These are phyloP conservation scores for Ischnura elegans DNA, from an alignment of 2,888 invertebrate genomes.

Conservation along the genomic window DNA sequence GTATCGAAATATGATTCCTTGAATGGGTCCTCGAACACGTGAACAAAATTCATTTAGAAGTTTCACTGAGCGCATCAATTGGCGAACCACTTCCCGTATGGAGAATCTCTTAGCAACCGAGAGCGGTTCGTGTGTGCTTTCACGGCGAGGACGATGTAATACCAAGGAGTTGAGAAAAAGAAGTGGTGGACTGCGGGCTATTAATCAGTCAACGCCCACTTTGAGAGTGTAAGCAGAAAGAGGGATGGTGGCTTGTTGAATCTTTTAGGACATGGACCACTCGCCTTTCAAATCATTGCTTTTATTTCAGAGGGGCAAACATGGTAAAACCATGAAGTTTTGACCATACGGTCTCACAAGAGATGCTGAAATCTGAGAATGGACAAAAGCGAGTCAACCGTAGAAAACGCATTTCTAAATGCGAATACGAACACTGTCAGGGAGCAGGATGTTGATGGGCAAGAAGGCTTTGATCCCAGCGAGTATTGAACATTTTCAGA, in stretches of 20 bases:
- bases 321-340: background rate
- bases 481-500: too few species aligned
- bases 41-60: background rate
- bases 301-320: background rate
- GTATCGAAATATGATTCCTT: too few species aligned
- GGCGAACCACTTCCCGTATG: background rate
- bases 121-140: background rate
- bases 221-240: background rate
- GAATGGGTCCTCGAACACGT: background rate
- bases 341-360: background rate
- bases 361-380: too few species aligned
- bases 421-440: too few species aligned
- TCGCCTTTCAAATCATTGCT: background rate
- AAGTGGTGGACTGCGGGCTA: background rate
- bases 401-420: too few species aligned
- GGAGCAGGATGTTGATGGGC: too few species aligned
- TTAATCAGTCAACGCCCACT: conserved; percentile 31
- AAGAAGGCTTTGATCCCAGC: too few species aligned
- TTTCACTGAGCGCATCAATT: background rate
- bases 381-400: too few species aligned
- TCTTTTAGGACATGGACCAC: background rate
- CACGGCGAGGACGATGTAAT: background rate
- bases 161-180: background rate
- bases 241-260: background rate
- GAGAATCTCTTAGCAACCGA: background rate